A percentile compares a stretch with the other conserved stretches of the same genome.
Evolutionary conservation across 2,797 vertebrate genomes (phyloP).

Genomic region (Garrulus glandarius): DNA sequence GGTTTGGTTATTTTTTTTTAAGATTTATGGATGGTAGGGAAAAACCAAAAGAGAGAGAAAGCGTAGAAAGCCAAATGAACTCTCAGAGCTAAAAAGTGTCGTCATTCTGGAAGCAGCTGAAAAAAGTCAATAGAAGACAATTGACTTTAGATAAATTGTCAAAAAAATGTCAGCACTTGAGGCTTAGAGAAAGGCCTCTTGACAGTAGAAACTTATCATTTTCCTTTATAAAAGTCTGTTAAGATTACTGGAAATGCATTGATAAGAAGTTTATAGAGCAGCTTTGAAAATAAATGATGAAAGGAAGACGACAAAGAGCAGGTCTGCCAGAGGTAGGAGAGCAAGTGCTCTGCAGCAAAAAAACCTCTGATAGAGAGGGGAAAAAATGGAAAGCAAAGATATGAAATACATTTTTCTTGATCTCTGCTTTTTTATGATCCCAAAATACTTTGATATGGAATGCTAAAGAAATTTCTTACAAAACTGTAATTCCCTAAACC

Average conservation of each 20-base stretch:
- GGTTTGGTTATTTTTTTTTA: neutral
- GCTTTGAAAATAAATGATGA: conserved; percentile 61
- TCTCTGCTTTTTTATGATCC: neutral
- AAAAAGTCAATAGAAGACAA: conserved; percentile 65
- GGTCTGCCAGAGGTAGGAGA: neutral
- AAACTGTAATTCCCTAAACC: neutral
- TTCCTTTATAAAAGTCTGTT: conserved; percentile 26
- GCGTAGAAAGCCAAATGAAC: neutral
- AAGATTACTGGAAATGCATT: conserved; percentile 50
- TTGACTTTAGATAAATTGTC: conserved; percentile 60
- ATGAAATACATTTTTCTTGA: neutral
- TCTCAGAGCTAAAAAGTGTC: conserved; percentile 45
- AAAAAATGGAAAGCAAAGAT: neutral
- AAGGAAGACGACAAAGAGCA: neutral
- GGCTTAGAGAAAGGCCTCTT: conserved; percentile 6
- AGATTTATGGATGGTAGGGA: neutral
- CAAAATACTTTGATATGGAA: neutral
- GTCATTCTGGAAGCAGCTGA: conserved; percentile 15
- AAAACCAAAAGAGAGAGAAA: neutral
- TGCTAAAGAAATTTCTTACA: neutral
- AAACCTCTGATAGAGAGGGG: neutral
- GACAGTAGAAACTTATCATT: neutral
- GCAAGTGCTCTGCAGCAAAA: neutral
- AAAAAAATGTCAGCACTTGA: conserved; percentile 21
- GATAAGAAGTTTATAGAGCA: conserved; percentile 30